Percentiles rank a stretch among this genome's conserved stretches.
Conservation (phyloP, 2,113 vertebrate genomes). For the Varanus komodoensis region DNA sequence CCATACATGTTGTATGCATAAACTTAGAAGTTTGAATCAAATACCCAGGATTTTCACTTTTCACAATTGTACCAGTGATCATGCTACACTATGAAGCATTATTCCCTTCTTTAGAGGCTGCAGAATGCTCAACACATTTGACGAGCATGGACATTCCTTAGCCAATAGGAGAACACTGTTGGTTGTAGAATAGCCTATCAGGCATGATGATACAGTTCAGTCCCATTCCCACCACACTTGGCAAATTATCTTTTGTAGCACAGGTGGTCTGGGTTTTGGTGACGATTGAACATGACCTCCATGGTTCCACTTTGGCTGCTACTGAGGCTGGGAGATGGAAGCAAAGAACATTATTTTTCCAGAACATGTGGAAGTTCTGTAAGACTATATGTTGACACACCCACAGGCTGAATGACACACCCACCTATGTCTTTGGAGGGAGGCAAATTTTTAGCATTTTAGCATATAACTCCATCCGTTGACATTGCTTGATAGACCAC, state of each 20-base stretch:
- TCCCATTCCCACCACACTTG: no score
- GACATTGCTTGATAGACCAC: slow-evolving; percentile 2
- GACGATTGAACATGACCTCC: neutral
- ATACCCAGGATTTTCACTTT: neutral
- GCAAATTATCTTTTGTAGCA: no score
- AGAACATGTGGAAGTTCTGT: neutral
- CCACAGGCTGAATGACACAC: neutral
- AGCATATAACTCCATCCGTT: slow-evolving; percentile 2
- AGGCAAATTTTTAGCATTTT: no score
- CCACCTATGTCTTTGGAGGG: neutral
- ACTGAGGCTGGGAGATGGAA: no score
- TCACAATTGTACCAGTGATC: neutral
- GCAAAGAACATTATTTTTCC: neutral
- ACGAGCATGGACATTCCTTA: neutral
- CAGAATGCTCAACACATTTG: neutral
- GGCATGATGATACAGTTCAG: no score
- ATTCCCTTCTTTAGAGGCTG: neutral
- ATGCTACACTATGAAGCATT: neutral
- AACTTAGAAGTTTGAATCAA: neutral
- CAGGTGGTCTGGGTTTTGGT: no score
- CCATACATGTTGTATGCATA: neutral
- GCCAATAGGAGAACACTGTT: neutral
- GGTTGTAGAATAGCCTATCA: no score
- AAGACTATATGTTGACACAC: neutral
- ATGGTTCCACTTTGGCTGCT: no score